Evolutionary conservation across 2,888 invertebrate genomes (phyloP).

Genomic region (Synergus gifuensis): DNA sequence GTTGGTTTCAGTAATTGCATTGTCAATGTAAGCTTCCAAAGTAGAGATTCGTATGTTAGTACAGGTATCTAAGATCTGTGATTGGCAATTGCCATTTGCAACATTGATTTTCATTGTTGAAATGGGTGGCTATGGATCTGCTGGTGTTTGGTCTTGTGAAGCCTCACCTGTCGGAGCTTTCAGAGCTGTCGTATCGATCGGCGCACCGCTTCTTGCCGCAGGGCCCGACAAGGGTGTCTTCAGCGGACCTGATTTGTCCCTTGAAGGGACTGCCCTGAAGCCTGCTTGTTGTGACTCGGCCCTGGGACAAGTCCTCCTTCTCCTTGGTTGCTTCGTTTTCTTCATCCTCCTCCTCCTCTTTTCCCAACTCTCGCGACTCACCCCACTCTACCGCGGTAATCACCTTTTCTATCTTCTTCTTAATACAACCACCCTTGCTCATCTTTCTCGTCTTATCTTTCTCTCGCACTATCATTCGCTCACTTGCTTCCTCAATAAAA

Average conservation of each 20-base stretch:
- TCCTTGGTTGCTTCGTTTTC: conserved; percentile 47
- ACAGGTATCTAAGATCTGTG: not conserved
- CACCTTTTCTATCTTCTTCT: conserved; percentile 38
- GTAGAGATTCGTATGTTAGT: not conserved
- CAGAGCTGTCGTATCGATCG: conserved; percentile 95
- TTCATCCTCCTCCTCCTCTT: conserved; percentile 49
- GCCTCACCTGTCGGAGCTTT: conserved; percentile 94
- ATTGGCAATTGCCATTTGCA: not conserved
- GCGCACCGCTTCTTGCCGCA: conserved; percentile 91
- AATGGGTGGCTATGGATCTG: not conserved
- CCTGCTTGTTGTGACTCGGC: conserved; percentile 34
- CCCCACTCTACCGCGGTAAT: conserved; percentile 31
- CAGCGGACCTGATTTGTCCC: conserved; percentile 71
- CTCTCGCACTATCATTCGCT: conserved; percentile 37
- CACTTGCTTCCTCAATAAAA: conserved; percentile 24
- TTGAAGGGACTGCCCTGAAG: conserved; percentile 67
- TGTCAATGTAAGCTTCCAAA: not conserved
- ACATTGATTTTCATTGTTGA: not conserved
- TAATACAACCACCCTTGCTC: conserved; percentile 29
- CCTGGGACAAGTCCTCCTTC: conserved; percentile 39
- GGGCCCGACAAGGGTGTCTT: conserved; percentile 73
- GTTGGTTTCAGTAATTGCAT: not conserved
- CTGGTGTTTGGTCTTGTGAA: conserved; percentile 15
- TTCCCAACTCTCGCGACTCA: conserved; percentile 36
- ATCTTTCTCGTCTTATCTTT: conserved; percentile 30